Conservation (phyloP, 2,797 vertebrate genomes). For the Chelidonichthys spinosus region DNA sequence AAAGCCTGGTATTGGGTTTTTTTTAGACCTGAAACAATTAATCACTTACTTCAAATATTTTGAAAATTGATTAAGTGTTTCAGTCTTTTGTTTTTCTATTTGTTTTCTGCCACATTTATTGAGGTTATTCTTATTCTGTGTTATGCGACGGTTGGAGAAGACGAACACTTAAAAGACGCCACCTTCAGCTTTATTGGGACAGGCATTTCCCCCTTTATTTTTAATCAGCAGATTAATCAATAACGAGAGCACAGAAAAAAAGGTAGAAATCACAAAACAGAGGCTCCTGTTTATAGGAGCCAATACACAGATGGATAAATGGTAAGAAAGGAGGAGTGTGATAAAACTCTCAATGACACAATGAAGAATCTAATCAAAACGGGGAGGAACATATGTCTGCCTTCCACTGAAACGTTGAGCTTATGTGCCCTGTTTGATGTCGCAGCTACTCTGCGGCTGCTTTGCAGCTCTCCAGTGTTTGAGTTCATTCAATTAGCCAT, state of each 20-base stretch:
- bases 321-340: neutral
- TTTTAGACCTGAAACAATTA: neutral
- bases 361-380: neutral
- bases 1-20: neutral
- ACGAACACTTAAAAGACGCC: neutral
- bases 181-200: neutral
- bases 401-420: constrained; percentile 21
- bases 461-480: constrained; percentile 47
- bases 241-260: neutral
- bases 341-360: neutral
- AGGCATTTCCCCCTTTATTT: neutral
- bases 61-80: neutral
- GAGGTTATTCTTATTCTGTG: neutral
- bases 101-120: too few species aligned
- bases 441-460: constrained; percentile 19
- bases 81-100: neutral
- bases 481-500: constrained; percentile 64
- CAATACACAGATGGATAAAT: neutral
- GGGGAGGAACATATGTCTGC: constrained; percentile 25
- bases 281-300: neutral
- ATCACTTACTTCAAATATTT: neutral
- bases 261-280: neutral
- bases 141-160: neutral
- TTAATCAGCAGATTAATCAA: neutral
- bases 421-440: constrained; percentile 47